Base-by-base conservation (phyloP, 2,888 invertebrate genomes). In the Mesorhabditis spiculigera region DNA sequence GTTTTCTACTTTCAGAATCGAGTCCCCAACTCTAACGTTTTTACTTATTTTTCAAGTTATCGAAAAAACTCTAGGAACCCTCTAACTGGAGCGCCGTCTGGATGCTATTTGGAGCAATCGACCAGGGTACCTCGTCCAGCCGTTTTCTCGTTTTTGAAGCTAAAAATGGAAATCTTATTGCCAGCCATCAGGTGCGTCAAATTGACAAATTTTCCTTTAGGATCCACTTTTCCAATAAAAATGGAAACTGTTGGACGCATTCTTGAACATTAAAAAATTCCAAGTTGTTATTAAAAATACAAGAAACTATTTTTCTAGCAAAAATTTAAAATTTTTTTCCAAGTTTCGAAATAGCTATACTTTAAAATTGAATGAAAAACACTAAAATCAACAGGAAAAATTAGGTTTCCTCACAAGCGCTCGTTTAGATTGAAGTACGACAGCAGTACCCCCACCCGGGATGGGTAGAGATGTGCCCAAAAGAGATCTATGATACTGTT, bases 51-150 rank as follows among this genome's bases (percentile, higher is more conserved):
- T 28, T 28, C 28, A 28, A 28, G 28, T 28, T 28, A 28, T 28
- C 28, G 28, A 28, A 28, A 28, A 28, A 28, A 28, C 28, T 28
- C 28, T 28, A 28, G 28, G 28, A 28, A 28, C 1, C 28, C 28
- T 28, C 28, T 28, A 28, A 28, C 28, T 28, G 28, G 28, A 28
- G 28, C 28, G 28, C 28, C 28, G 28, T 28, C 28, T 28, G 81
- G 82, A 82, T 86, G 65, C 88, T 95, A 68, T 90, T 97, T 73
- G 96, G 95, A 73, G 93, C 96, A 58, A 93, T 97, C 77, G 97
- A 97, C 87, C 96, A 95, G 89, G 97, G 97, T 75, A 97, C 97
- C 2, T 94, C 94, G 69, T 95, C 94, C 86, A 92, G 93, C n/a
- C 90, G 96, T 74, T 96, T 97, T 88, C 91, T 97, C 87, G 91